Base-by-base conservation (phyloP, 2,888 invertebrate species). In the Eugnorisma glareosa region DNA sequence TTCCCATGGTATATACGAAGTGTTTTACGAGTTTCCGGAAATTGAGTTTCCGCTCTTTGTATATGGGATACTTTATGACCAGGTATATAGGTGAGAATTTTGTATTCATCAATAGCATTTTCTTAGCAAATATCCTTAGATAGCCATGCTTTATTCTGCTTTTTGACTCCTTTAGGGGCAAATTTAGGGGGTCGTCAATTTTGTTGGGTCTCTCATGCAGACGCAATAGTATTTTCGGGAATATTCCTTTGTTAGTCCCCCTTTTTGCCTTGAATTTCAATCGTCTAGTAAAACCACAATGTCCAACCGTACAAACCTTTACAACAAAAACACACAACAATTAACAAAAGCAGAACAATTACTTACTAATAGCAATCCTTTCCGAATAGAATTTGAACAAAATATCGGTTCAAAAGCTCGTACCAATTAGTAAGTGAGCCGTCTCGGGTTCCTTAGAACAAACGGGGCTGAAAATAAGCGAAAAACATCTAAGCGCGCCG, bases 341-440 rank as follows among this genome's bases (percentile, higher is more conserved):
- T 81, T 70, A 81, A 80, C 80, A 66, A 35, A 67, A 67, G 28
- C 76, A 87, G 63, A 84, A 86, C 86, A 82, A 86, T 84, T 83
- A 85, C 82, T 86, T 80, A 68, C 66, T 83, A 90, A 89, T 89
- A 86, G 84, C 88, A 91, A 92, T 90, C 90, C 90, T 90, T 90
- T 85, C 68, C 82, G 82, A 79, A 84, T 86, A 83, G 84, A 89
- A 90, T 93, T 91, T 86, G 86, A 85, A 90, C 87, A 91, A 90
- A 91, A 90, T 86, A 89, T 89, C 89, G 84, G 84, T 89, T 90
- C 90, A 91, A 92, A 90, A 90, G 91, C 87, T 89, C 89, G 91
- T 92, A 94, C 94, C 95, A 95, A 95, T 95, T 95, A 95, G 95
- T 95, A 95, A 95, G 91, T 83, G 93, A 95, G 92, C 91, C 90